phyloP scores from a whole-genome alignment of 2,113 vertebrate genomes.

The Ctenodactylus gundi region DNA sequence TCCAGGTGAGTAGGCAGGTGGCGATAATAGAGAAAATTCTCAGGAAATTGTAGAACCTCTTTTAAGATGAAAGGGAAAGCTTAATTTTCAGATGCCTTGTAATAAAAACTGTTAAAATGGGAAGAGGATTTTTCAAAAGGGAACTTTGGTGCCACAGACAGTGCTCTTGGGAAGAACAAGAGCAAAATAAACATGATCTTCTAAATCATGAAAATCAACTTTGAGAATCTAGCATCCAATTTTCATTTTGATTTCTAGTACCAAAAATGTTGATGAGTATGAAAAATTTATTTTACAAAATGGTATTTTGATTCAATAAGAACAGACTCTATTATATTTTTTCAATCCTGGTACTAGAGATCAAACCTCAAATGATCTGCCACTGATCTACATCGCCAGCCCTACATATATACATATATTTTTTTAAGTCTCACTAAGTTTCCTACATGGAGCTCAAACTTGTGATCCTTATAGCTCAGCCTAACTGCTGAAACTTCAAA shows the following conservation, averaged over 20 bases:
- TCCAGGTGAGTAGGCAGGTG: constrained; percentile 77
- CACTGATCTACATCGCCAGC: too few species aligned
- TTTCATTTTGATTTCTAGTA: constrained; percentile 44
- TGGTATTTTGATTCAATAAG: constrained; percentile 8
- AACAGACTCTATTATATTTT: background rate
- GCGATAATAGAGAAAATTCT: background rate
- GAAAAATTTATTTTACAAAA: constrained; percentile 30
- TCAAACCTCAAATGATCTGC: too few species aligned
- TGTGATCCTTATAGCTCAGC: background rate
- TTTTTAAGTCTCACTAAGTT: background rate
- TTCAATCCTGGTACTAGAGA: too few species aligned
- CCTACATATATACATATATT: too few species aligned
- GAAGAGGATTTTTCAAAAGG: background rate
- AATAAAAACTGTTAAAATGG: background rate
- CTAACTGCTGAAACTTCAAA: background rate
- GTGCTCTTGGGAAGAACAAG: background rate
- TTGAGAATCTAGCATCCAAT: constrained; percentile 44
- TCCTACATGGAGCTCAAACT: background rate
- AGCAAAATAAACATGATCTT: background rate
- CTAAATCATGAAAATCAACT: constrained; percentile 31
- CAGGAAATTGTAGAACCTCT: background rate
- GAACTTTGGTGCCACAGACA: background rate
- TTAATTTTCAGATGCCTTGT: background rate
- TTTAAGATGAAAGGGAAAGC: background rate
- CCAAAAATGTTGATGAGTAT: background rate